A percentile compares a stretch with the other conserved stretches of the same genome.
These are phyloP conservation scores for Epizoanthus rinbou DNA, from an alignment of 92 coral and sea anemone species.

Conservation along the genomic window DNA sequence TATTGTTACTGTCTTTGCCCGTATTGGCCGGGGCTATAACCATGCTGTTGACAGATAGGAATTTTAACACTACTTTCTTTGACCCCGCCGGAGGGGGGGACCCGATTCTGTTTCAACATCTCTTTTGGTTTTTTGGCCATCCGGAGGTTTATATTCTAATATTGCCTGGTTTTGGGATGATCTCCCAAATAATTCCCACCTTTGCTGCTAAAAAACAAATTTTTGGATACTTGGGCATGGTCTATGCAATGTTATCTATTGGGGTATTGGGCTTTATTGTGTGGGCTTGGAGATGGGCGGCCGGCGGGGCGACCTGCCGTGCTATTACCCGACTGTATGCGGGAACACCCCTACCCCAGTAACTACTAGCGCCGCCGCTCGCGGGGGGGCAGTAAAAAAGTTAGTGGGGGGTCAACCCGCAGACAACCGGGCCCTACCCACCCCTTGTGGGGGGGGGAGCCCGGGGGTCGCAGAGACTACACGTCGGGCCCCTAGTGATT, in stretches of 20 bases:
- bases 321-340: conserved; percentile 70
- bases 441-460: conserved; percentile 31
- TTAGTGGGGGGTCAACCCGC: conserved; percentile 46
- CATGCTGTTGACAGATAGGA: conserved; percentile 78
- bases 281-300: conserved; percentile 75
- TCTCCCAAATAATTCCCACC: conserved; percentile 82
- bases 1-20: conserved; percentile 74
- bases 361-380: conserved; percentile 45
- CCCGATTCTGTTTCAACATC: conserved; percentile 84
- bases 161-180: conserved; percentile 80
- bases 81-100: conserved; percentile 89
- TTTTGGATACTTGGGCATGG: conserved; percentile 81
- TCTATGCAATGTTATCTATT: conserved; percentile 83
- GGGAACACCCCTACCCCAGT: conserved; percentile 60
- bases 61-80: conserved; percentile 84
- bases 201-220: conserved; percentile 76
- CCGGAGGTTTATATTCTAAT: conserved; percentile 88
- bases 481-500: conserved; percentile 49
- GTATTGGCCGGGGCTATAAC: conserved; percentile 83
- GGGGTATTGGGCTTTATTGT: conserved; percentile 86
- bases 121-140: conserved; percentile 88
- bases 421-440: conserved; percentile 43
- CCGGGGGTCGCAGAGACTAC: conserved; percentile 48
- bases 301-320: conserved; percentile 52
- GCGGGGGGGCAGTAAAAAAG: conserved; percentile 39